phyloP scores from a whole-genome alignment of 2,113 vertebrate species.

The Megalops atlanticus region DNA sequence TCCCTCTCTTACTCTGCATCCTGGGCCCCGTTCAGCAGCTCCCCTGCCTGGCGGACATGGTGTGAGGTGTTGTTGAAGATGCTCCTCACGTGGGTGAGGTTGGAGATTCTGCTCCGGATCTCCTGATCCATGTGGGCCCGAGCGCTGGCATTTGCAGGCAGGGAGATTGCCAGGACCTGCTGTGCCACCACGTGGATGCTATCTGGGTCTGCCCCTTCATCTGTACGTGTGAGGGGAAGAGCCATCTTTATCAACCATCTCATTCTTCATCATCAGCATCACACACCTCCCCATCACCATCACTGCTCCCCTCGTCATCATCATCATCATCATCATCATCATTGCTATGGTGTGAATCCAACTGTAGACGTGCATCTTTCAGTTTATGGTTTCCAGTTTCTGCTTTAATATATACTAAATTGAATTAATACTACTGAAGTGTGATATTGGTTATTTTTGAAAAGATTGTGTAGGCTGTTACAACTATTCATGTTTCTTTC shows the following conservation, averaged over 20 bases:
- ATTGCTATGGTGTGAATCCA: no score
- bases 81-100: slow-evolving; percentile 63
- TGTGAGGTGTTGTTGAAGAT: slow-evolving; percentile 69
- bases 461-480: not conserved
- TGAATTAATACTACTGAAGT: no score
- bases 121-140: slow-evolving; percentile 54
- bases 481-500: no score
- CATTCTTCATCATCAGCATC: not conserved
- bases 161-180: slow-evolving; percentile 74
- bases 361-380: no score
- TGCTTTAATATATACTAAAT: no score
- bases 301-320: not conserved
- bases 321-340: not conserved
- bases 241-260: not conserved
- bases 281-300: no score
- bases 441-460: no score
- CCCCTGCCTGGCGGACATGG: slow-evolving; percentile 60
- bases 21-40: slow-evolving; percentile 68
- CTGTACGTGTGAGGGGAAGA: slow-evolving; percentile 53
- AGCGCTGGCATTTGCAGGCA: slow-evolving; percentile 55
- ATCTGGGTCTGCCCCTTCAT: slow-evolving; percentile 81
- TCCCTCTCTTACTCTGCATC: slow-evolving; percentile 46
- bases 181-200: slow-evolving; percentile 81
- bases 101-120: slow-evolving; percentile 70
- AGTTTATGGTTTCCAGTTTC: no score